phyloP scores from a whole-genome alignment of 2,113 vertebrate species.

The Corythoichthys haematopterus region DNA sequence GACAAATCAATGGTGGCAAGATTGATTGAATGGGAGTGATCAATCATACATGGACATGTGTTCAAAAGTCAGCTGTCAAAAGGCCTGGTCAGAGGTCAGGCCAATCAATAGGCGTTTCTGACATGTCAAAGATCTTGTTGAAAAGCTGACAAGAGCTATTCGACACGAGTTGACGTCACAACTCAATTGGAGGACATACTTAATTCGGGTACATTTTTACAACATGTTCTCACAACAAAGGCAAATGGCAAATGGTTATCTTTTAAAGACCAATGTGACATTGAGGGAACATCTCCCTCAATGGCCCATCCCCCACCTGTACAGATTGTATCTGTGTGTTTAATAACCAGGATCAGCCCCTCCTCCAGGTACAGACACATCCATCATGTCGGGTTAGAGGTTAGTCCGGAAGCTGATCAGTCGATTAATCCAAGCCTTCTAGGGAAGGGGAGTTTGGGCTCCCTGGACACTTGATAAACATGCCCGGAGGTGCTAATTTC shows the following conservation, averaged over 20 bases:
- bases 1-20: constrained; percentile 38
- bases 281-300: constrained; percentile 20
- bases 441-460: background rate
- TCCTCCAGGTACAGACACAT: constrained; percentile 48
- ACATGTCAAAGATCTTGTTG: constrained; percentile 13
- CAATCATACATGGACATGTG: constrained; percentile 40
- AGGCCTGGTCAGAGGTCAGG: background rate
- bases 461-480: constrained; percentile 10
- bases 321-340: constrained; percentile 29
- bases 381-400: constrained; percentile 56
- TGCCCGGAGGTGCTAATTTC: background rate
- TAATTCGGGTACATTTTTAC: background rate
- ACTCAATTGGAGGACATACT: background rate
- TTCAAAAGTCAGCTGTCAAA: constrained; percentile 39
- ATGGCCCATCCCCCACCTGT: constrained; percentile 43
- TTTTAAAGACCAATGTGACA: constrained; percentile 27
- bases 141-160: constrained; percentile 8
- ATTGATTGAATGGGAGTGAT: constrained; percentile 47
- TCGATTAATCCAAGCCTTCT: constrained; percentile 37
- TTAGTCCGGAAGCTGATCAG: constrained; percentile 37
- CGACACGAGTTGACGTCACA: background rate
- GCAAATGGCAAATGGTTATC: background rate
- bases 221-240: background rate
- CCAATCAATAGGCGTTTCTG: background rate
- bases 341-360: constrained; percentile 41